These are phyloP conservation scores for Trididemnum nubilum DNA, from an alignment of 23 tunicate genomes.

Conservation along the genomic window DNA sequence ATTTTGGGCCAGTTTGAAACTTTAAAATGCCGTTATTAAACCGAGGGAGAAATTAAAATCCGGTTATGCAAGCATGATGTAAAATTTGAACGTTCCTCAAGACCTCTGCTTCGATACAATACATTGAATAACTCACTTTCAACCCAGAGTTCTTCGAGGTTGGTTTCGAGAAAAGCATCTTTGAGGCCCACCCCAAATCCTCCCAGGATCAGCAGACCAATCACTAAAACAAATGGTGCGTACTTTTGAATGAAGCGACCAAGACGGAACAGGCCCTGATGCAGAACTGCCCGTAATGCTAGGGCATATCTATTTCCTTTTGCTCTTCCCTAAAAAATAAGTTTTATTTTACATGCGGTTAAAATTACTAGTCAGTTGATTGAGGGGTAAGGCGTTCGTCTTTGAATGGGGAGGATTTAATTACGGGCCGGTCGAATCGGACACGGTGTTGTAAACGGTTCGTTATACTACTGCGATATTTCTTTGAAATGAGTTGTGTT, in stretches of 20 bases:
- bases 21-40: too few relatives aligned
- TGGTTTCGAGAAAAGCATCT: constrained; percentile 52
- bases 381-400: not conserved
- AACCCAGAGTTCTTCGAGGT: constrained; percentile 83
- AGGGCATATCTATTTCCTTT: constrained; percentile 66
- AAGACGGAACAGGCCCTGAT: constrained; percentile 47
- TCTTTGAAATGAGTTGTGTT: not conserved
- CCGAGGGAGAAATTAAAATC: too few relatives aligned
- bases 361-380: not conserved
- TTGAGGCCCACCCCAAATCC: constrained; percentile 69
- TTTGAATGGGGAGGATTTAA: not conserved
- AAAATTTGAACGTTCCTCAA: too few relatives aligned
- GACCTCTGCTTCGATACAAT: too few relatives aligned
- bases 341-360: not conserved
- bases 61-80: too few relatives aligned
- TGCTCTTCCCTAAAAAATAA: constrained; percentile 69
- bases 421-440: not conserved
- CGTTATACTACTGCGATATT: not conserved
- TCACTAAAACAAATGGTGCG: constrained; percentile 45
- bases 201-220: constrained; percentile 49
- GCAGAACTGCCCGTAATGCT: constrained; percentile 56
- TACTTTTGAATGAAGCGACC: constrained; percentile 72
- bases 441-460: not conserved
- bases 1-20: too few relatives aligned
- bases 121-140: constrained; percentile 98